Conservation (phyloP, 2,113 vertebrate species). For the Tetrax tetrax region DNA sequence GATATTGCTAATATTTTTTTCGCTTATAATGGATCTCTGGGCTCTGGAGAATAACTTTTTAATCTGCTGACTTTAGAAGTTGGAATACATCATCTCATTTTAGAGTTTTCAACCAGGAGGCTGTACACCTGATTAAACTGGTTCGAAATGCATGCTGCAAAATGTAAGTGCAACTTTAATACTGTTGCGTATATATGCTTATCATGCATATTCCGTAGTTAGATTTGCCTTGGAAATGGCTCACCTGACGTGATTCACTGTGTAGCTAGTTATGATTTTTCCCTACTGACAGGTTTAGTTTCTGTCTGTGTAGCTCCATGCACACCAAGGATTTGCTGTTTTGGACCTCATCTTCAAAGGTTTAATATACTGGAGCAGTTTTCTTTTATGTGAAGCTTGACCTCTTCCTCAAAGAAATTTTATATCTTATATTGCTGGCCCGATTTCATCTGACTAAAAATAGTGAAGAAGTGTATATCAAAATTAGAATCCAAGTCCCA, state of each 20-base stretch:
- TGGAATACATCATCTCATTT: not conserved
- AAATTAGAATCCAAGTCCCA: not conserved
- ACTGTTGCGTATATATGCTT: not conserved
- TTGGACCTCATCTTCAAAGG: not conserved
- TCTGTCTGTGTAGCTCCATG: not conserved
- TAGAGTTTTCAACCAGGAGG: not conserved
- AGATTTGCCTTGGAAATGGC: constrained; percentile 22
- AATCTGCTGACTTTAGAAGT: constrained; percentile 4
- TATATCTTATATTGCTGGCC: not conserved
- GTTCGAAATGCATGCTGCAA: not conserved
- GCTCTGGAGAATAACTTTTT: constrained; percentile 31
- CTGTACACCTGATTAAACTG: not conserved
- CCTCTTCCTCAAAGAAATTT: not conserved
- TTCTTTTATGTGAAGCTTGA: not conserved
- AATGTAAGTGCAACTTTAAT: not conserved
- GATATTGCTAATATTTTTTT: not conserved
- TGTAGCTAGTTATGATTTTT: not conserved
- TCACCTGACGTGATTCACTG: not conserved
- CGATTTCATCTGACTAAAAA: not conserved
- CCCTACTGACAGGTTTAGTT: not conserved
- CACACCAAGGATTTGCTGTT: not conserved
- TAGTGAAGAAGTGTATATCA: not conserved
- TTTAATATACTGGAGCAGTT: not conserved
- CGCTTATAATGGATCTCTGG: constrained; percentile 24
- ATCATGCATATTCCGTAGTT: not conserved